phyloP scores from a whole-genome alignment of 2,888 invertebrate genomes.

The Cheilosia urbana region DNA sequence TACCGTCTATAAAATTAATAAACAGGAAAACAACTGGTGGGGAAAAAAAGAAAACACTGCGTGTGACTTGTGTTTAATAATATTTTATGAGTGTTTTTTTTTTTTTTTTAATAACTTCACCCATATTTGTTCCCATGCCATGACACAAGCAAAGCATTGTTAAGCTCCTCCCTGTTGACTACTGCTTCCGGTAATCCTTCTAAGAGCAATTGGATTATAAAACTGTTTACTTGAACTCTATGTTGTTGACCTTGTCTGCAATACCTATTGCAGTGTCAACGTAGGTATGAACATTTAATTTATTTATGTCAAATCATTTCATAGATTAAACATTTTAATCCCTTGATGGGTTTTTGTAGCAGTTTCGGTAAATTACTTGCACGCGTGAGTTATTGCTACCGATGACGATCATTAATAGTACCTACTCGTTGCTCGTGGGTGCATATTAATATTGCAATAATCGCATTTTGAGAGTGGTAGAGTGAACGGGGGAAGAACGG shows the following conservation, averaged over 20 bases:
- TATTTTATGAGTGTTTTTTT: not conserved
- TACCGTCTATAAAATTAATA: conserved; percentile 4
- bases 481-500: no score
- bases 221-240: conserved; percentile 5
- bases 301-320: no score
- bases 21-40: not conserved
- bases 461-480: no score
- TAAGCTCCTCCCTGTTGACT: not conserved
- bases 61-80: conserved; percentile 8
- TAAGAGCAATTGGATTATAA: conserved; percentile 37
- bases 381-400: no score
- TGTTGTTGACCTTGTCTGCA: not conserved
- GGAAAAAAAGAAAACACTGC: not conserved
- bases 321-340: no score
- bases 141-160: not conserved
- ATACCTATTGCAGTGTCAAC: no score
- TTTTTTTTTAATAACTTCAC: conserved; percentile 3
- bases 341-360: no score
- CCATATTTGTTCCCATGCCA: conserved; percentile 3
- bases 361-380: no score
- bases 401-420: no score
- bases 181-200: conserved; percentile 34
- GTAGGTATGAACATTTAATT: no score
- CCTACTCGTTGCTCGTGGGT: no score
- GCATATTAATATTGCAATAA: no score